Conservation (phyloP, 2,888 invertebrate species). For the Cataglyphis altisquamis region DNA sequence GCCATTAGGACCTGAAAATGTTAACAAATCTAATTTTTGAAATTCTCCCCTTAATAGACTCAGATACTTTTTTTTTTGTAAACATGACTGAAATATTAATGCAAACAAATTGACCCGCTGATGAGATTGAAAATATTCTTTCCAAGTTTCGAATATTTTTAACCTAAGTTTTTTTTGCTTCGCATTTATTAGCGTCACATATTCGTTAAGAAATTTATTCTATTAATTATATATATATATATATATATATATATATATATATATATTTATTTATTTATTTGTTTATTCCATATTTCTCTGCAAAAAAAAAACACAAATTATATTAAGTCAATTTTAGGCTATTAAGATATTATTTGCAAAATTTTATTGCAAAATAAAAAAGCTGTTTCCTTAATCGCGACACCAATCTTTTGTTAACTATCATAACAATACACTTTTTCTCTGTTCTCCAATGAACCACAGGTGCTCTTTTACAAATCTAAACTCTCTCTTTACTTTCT, state of each 20-base stretch:
- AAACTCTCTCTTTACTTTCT: slow-evolving; percentile 80
- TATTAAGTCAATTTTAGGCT: not conserved
- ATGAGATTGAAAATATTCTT: not conserved
- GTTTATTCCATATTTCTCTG: slow-evolving; percentile 49
- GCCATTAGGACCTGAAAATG: slow-evolving; percentile 96
- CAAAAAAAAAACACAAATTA: not conserved
- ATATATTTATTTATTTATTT: too few species aligned
- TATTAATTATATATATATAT: not conserved
- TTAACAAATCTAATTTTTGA: slow-evolving; percentile 71
- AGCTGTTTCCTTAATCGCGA: not conserved
- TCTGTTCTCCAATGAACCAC: not conserved
- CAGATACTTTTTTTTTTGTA: not conserved
- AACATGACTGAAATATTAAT: not conserved
- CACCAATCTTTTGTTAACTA: not conserved
- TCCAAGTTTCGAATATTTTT: not conserved
- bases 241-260: too few species aligned
- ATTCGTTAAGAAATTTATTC: not conserved
- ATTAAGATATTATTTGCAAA: not conserved
- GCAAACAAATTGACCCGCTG: not conserved
- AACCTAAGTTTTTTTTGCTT: not conserved
- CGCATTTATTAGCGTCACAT: not conserved
- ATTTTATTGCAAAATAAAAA: not conserved
- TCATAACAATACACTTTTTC: not conserved
- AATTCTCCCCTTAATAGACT: slow-evolving; percentile 17
- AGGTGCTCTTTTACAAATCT: slow-evolving; percentile 68